Base-by-base conservation (phyloP, 1,140 invertebrate genomes). In the Drosophila aff. region DNA sequence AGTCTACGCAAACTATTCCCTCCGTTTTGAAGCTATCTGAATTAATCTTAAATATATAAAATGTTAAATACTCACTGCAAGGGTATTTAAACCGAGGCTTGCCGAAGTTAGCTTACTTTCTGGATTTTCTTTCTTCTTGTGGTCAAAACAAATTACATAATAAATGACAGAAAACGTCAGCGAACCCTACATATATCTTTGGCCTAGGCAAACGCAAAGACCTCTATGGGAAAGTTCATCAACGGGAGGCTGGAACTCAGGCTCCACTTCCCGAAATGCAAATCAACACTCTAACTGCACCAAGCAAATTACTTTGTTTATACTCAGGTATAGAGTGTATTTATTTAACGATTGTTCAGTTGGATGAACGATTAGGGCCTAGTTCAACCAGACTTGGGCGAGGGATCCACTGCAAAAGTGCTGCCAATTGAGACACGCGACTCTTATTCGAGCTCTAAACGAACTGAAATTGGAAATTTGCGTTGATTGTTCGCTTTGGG, bases 221-320 rank as follows among this genome's bases (percentile, higher is more conserved):
- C 28, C n/a, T 46, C 33, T 47, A 33, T 47, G 41, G 26, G 16
- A 47, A 46, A n/a, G 40, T 68, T 47, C 18, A 57, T 71, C 41
- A 47, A 16, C 40, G 31, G 11, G 55, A 33, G 13, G 4, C 18
- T 21, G 15, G 7, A 15, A 23, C 16, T 23, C 1, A 26, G 28
- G 2, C 16, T 53, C n/a, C 1, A 9, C 33, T 31, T 26, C 23
- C 23, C 18, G 5, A 59, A 71, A 23, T 28, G 33, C 23, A 44
- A 63, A 57, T 53, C 18, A 9, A 15, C 15, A 18, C 33, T n/a
- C n/a, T 23, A 33, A 46, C 26, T 40, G 63, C 38, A 18, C 18
- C 11, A 46, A 53, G 21, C 40, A 64, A 75, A 76, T 75, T 75
- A 18, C 43, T 58, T 76, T 76, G 72, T 66, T 76, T 76, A 43